Base-by-base conservation (phyloP, 1,140 invertebrate species). In the Neodiprion pinetum region DNA sequence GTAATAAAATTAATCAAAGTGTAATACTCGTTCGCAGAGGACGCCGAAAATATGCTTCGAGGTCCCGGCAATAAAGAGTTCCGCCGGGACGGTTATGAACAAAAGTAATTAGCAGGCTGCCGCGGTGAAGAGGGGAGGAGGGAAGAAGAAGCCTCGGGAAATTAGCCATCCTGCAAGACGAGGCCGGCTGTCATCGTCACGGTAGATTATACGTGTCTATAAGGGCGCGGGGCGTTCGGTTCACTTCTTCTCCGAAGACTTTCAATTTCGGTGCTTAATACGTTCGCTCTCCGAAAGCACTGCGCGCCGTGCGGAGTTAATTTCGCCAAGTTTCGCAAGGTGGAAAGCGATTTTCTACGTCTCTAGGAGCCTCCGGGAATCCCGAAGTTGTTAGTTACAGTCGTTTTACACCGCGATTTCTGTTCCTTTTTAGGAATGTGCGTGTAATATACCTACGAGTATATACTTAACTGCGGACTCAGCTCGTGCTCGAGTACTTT, bases 121-220 rank as follows among this genome's bases (percentile, higher is more conserved):
- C 53, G 53, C 11, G 11, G 11, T 9, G n/a, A 9, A 40, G 28
- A 40, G 28, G n/a, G 53, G n/a, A 61, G n/a, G 53, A 61, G 9
- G n/a, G 53, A 61, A 17, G n/a, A 61, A 7, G n/a, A 61, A 17
- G 53, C 53, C n/a, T 61, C 11, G 53, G 53, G n/a, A 61, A 61
- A 61, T 61, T 61, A 61, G 53, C 53, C 28, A 40, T 40, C 28
- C 28, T 40, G 28, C 28, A 61, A 9, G 53, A 17, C 4, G 9
- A 61, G n/a, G 28, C 28, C 28, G 53, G 53, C 53, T 61, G 53
- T 61, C 53, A 61, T 61, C 53, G 53, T 61, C 53, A 61, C 53
- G 53, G 53, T 40, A 40, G 28, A 40, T 40, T 40, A 40, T 40
- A 40, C 28, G 28, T 5, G 28, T 40, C 28, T 40, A 40, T 40